Evolutionary conservation across 30 jellyfish, hydroid and myxozoan species (phyloP).

Genomic region (Aurelia sp.): DNA sequence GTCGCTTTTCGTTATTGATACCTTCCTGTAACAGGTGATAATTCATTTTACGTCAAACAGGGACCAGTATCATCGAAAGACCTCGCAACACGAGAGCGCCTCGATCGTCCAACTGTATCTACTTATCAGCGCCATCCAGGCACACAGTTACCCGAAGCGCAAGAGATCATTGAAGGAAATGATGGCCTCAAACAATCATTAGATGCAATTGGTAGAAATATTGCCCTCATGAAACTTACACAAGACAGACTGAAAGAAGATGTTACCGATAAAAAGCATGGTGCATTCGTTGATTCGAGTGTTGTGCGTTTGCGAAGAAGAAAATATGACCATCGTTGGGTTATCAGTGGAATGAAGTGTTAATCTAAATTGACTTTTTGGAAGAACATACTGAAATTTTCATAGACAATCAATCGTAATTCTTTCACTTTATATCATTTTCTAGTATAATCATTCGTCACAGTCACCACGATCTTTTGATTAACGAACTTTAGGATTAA

Average conservation of each 20-base stretch:
- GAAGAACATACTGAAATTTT: neutral
- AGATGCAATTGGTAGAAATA: slow-evolving; percentile 87
- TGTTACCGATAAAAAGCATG: slow-evolving; percentile 77
- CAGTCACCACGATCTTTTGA: neutral
- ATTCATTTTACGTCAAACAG: slow-evolving; percentile 15
- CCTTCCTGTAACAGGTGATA: neutral
- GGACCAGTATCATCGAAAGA: slow-evolving; percentile 95
- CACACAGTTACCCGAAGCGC: slow-evolving; percentile 92
- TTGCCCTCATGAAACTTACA: slow-evolving; percentile 83
- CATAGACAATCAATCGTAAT: too few species aligned
- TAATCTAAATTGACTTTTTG: neutral
- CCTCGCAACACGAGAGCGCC: slow-evolving; percentile 85
- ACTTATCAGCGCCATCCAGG: slow-evolving; percentile 94
- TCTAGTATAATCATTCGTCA: too few species aligned
- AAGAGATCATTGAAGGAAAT: slow-evolving; percentile 85
- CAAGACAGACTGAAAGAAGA: slow-evolving; percentile 78
- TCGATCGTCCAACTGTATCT: slow-evolving; percentile 84
- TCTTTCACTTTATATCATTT: too few species aligned
- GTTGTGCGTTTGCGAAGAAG: slow-evolving; percentile 93
- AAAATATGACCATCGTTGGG: slow-evolving; percentile 93
- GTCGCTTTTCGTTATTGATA: too few species aligned
- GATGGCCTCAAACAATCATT: slow-evolving; percentile 83
- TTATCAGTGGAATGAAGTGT: slow-evolving; percentile 81
- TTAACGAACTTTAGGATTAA: too few species aligned
- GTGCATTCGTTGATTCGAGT: slow-evolving; percentile 87